Percentiles rank a stretch among this genome's conserved stretches.
Evolutionary conservation across 2,113 vertebrate genomes (phyloP).

Genomic region (Trichomycterus rosablanca): DNA sequence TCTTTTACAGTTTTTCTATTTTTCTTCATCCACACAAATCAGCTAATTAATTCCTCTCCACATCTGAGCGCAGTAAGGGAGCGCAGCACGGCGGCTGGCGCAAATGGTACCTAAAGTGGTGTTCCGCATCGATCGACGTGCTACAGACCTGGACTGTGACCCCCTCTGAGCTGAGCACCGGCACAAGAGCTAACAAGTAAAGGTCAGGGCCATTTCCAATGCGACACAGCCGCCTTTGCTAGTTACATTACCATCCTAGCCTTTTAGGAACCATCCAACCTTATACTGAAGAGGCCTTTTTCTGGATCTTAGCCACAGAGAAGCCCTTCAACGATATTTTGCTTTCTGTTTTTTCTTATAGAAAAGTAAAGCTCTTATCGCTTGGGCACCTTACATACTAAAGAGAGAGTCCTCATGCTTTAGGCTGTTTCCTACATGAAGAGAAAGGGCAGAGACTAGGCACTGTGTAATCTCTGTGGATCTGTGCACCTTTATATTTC

Average conservation of each 20-base stretch:
- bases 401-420: slow-evolving; percentile 40
- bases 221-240: slow-evolving; percentile 16
- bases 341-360: slow-evolving; percentile 16
- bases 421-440: slow-evolving; percentile 31
- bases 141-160: slow-evolving; percentile 16
- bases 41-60: slow-evolving; percentile 45
- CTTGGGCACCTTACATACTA: slow-evolving; percentile 30
- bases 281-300: slow-evolving; percentile 15
- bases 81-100: slow-evolving; percentile 11
- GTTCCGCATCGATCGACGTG: slow-evolving; percentile 40
- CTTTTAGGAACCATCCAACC: slow-evolving; percentile 4
- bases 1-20: neutral
- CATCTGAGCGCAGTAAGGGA: slow-evolving; percentile 38
- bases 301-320: slow-evolving; percentile 6
- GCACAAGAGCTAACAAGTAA: slow-evolving; percentile 42
- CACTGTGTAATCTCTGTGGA: slow-evolving; percentile 34
- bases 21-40: slow-evolving; percentile 1
- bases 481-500: neutral
- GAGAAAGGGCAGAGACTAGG: slow-evolving; percentile 35
- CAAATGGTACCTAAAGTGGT: slow-evolving; percentile 37
- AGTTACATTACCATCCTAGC: slow-evolving; percentile 31
- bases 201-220: slow-evolving; percentile 43
- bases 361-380: slow-evolving; percentile 33
- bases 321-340: slow-evolving; percentile 21
- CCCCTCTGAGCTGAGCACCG: slow-evolving; percentile 16